phyloP scores from a whole-genome alignment of 2,113 vertebrate species.

The Phrynosoma blainvillii region DNA sequence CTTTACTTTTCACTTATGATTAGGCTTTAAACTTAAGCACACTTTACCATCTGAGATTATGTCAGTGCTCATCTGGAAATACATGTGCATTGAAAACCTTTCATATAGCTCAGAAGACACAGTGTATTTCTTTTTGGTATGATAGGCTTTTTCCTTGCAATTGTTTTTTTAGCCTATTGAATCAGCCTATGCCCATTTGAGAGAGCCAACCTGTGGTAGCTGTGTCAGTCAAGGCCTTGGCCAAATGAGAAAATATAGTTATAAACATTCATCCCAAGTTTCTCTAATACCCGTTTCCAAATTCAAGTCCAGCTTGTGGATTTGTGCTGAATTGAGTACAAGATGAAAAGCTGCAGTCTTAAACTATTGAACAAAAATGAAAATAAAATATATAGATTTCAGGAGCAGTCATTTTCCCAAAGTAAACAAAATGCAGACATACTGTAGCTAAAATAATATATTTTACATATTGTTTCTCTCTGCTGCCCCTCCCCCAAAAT shows the following conservation, averaged over 20 bases:
- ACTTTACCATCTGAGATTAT: neutral
- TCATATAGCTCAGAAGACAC: neutral
- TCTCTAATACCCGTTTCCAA: neutral
- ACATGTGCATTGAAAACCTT: neutral
- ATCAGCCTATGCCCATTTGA: neutral
- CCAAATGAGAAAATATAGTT: neutral
- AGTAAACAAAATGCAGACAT: neutral
- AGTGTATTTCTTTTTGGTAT: neutral
- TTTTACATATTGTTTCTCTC: slow-evolving; percentile 17
- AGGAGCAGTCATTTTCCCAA: neutral
- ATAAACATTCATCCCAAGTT: neutral
- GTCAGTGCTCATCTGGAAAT: neutral
- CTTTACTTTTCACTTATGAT: neutral
- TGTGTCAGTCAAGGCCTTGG: neutral
- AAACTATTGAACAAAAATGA: neutral
- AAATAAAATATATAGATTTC: neutral
- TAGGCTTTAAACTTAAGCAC: slow-evolving; percentile 8
- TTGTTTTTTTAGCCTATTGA: neutral
- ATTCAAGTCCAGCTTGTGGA: neutral
- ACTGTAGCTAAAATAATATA: neutral
- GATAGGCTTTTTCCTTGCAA: neutral
- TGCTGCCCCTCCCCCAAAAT: neutral
- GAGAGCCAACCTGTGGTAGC: neutral
- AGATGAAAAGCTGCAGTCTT: slow-evolving; percentile 28
- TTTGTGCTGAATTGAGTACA: neutral